Evolutionary conservation across 2,797 vertebrate species (phyloP).

Genomic region (Darevskia mixta): DNA sequence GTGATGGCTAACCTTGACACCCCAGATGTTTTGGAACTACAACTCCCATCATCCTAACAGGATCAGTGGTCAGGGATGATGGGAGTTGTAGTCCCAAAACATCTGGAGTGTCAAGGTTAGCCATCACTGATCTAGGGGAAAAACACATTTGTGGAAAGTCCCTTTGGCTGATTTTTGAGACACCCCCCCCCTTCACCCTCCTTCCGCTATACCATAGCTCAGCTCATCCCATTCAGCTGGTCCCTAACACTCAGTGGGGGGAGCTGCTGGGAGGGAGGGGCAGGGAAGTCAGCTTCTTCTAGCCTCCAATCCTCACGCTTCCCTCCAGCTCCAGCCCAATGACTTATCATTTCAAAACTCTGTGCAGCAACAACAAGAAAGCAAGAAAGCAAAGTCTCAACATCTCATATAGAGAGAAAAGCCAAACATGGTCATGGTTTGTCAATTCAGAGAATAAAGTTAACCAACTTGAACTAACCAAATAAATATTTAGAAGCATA

Average conservation of each 20-base stretch:
- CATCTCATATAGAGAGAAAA: slow-evolving; percentile 2
- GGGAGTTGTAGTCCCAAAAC: too few relatives aligned
- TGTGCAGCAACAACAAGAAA: slow-evolving; percentile 34
- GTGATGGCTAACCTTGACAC: too few relatives aligned
- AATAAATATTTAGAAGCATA: slow-evolving; percentile 47
- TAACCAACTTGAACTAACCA: slow-evolving; percentile 31
- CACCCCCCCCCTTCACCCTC: background rate
- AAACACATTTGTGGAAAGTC: background rate
- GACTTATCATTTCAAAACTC: slow-evolving; percentile 43
- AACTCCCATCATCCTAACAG: too few relatives aligned
- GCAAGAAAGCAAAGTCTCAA: background rate
- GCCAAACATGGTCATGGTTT: slow-evolving; percentile 7
- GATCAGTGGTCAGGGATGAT: too few relatives aligned
- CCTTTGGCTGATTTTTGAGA: background rate
- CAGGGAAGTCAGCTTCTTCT: background rate
- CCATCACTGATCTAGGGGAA: too few relatives aligned
- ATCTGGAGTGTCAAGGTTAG: too few relatives aligned
- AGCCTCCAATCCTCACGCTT: background rate
- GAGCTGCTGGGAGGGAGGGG: background rate
- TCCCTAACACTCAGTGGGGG: background rate
- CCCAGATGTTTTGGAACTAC: too few relatives aligned
- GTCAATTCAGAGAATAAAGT: slow-evolving; percentile 27
- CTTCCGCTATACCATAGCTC: background rate
- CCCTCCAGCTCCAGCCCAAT: slow-evolving; percentile 20
- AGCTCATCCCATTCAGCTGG: background rate